phyloP scores from a whole-genome alignment of 2,888 invertebrate genomes.

The Antheraea yamamai region DNA sequence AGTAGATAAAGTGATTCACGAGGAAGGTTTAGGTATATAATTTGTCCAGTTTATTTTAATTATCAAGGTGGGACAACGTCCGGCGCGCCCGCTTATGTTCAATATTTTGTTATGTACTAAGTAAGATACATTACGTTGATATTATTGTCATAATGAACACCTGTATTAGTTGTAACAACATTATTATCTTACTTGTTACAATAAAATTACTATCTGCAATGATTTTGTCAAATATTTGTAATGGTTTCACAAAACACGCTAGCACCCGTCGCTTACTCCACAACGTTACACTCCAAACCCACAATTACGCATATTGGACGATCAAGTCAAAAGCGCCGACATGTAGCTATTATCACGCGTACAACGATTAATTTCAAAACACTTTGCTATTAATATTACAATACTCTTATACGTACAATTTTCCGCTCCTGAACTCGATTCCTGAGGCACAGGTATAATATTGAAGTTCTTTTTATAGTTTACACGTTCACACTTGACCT shows the following conservation, averaged over 20 bases:
- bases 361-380: conserved; percentile 68
- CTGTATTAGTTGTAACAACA: too few relatives aligned
- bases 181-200: too few relatives aligned
- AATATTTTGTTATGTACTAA: too few relatives aligned
- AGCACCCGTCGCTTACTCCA: conserved; percentile 45
- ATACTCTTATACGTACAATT: conserved; percentile 19
- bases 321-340: conserved; percentile 71
- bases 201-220: neutral
- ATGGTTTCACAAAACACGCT: conserved; percentile 45
- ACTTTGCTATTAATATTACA: conserved; percentile 35
- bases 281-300: conserved; percentile 65
- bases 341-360: conserved; percentile 59
- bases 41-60: too few relatives aligned
- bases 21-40: too few relatives aligned
- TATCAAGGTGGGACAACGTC: too few relatives aligned
- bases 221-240: conserved; percentile 33
- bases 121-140: too few relatives aligned
- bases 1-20: too few relatives aligned
- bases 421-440: conserved; percentile 5
- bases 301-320: conserved; percentile 80
- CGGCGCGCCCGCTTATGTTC: too few relatives aligned
- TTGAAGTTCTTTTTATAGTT: neutral
- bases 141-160: too few relatives aligned
- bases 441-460: neutral
- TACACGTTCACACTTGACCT: neutral